Conservation (phyloP, 2,797 vertebrate species). For the Siniperca scherzeri region DNA sequence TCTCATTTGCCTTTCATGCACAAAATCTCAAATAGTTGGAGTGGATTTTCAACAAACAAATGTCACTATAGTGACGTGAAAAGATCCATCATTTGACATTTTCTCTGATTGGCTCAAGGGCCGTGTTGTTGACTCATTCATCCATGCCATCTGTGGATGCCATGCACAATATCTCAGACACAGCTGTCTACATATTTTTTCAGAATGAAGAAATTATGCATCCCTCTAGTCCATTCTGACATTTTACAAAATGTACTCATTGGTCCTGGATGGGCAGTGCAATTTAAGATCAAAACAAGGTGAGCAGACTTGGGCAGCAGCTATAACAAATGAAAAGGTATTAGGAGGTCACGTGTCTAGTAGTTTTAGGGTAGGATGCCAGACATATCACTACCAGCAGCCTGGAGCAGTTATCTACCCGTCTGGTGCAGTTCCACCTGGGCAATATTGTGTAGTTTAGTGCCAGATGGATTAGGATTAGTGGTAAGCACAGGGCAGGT, state of each 20-base stretch:
- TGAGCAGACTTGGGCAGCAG: slow-evolving; percentile 7
- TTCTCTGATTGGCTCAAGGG: slow-evolving; percentile 35
- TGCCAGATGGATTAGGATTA: slow-evolving; percentile 84
- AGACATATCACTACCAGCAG: slow-evolving; percentile 57
- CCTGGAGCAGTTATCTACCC: slow-evolving; percentile 59
- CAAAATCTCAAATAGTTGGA: slow-evolving; percentile 18
- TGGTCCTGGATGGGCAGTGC: not conserved
- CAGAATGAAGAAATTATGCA: not conserved
- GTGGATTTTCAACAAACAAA: slow-evolving; percentile 19
- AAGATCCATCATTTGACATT: slow-evolving; percentile 21
- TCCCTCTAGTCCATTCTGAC: not conserved
- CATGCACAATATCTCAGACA: slow-evolving; percentile 27
- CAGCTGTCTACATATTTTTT: slow-evolving; percentile 1
- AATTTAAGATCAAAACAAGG: slow-evolving; percentile 4
- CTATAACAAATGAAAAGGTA: slow-evolving; percentile 24
- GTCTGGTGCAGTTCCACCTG: slow-evolving; percentile 71
- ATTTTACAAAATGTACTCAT: not conserved
- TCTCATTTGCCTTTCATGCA: slow-evolving; percentile 4
- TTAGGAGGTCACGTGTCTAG: slow-evolving; percentile 11
- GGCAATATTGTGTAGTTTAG: slow-evolving; percentile 73
- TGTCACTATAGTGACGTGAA: slow-evolving; percentile 3
- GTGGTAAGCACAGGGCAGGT: slow-evolving; percentile 59
- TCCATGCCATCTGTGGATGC: slow-evolving; percentile 32
- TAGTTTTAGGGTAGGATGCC: slow-evolving; percentile 29
- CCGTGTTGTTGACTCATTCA: slow-evolving; percentile 15